Conservation (phyloP, 2,797 vertebrate genomes). For the Melanotaenia nigrans region DNA sequence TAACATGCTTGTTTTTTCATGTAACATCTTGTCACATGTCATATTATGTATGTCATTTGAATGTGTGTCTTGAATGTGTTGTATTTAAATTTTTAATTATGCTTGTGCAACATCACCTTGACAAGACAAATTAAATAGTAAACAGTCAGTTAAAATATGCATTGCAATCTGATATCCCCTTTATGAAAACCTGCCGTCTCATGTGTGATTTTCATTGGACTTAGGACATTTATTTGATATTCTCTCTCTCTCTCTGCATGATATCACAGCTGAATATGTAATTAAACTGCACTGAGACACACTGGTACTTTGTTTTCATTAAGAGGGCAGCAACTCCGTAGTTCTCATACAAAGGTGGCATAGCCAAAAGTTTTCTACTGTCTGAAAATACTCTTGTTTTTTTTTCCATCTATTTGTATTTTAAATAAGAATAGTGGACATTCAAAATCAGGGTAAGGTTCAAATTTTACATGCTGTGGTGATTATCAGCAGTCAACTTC, state of each 20-base stretch:
- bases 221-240: neutral
- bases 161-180: neutral
- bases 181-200: neutral
- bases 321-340: neutral
- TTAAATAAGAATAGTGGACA: neutral
- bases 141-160: slow-evolving; percentile 4
- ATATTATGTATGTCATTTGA: slow-evolving; percentile 27
- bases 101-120: slow-evolving; percentile 3
- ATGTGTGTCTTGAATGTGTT: slow-evolving; percentile 20
- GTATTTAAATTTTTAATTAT: slow-evolving; percentile 2
- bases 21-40: slow-evolving; percentile 23
- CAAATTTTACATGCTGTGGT: neutral
- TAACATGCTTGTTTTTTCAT: slow-evolving; percentile 1
- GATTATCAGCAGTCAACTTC: neutral
- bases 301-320: no score
- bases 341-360: neutral
- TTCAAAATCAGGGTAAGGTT: neutral
- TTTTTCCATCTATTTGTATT: neutral
- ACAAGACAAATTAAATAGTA: neutral
- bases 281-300: neutral
- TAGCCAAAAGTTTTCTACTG: neutral
- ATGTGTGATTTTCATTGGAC: neutral
- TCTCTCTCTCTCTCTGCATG: neutral
- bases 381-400: no score
- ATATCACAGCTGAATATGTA: neutral